Percentiles rank a stretch among this genome's conserved stretches.
Evolutionary conservation across 2,888 invertebrate genomes (phyloP).

Genomic region (Salticus scenicus): DNA sequence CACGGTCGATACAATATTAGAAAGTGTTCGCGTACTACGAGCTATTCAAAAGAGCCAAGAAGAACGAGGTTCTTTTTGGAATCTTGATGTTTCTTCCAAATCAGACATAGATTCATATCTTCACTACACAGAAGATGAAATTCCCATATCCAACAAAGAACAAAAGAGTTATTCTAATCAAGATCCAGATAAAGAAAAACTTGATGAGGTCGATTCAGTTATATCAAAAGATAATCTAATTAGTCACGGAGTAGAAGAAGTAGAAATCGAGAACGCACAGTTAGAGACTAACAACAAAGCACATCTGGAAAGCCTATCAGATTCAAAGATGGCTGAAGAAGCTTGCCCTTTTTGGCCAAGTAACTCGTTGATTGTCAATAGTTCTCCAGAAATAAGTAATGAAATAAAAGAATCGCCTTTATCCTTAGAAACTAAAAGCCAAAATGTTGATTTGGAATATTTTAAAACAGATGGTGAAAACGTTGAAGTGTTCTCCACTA

Average conservation of each 20-base stretch:
- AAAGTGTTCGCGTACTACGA: conserved; percentile 55
- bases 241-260: neutral
- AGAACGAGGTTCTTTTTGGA: conserved; percentile 44
- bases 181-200: neutral
- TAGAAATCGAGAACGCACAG: neutral
- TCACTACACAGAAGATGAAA: neutral
- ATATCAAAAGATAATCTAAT: neutral
- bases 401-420: neutral
- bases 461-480: neutral
- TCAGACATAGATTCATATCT: neutral
- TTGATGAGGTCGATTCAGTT: neutral
- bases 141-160: neutral
- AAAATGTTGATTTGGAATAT: neutral
- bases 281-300: neutral
- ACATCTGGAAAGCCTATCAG: neutral
- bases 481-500: too few relatives aligned
- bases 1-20: conserved; percentile 58
- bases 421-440: neutral
- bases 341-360: conserved; percentile 25
- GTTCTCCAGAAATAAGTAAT: neutral
- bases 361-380: neutral
- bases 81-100: neutral
- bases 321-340: neutral
- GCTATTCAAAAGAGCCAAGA: conserved; percentile 62
- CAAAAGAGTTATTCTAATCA: neutral